Percentiles rank a stretch among this genome's conserved stretches.
These are phyloP conservation scores for Eubasilissa splendida DNA, from an alignment of 2,888 invertebrate genomes.

Conservation along the genomic window DNA sequence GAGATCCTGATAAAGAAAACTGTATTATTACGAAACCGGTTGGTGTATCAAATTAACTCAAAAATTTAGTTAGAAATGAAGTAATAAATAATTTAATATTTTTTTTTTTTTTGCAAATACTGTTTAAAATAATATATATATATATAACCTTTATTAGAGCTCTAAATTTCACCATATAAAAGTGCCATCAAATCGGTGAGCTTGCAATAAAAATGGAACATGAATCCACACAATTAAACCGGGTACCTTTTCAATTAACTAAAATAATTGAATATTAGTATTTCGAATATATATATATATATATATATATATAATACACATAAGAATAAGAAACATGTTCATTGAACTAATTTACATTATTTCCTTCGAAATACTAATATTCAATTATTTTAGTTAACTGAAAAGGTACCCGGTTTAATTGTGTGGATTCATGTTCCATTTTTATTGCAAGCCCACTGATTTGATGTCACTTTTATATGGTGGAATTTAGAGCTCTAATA, in stretches of 20 bases:
- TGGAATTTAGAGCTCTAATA: constrained; percentile 51
- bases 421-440: constrained; percentile 1
- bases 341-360: no score
- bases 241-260: constrained; percentile 13
- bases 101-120: no score
- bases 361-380: neutral
- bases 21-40: no score
- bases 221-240: constrained; percentile 4
- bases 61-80: no score
- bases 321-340: no score
- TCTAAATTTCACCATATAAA: constrained; percentile 52
- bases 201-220: constrained; percentile 35
- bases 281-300: no score
- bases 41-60: no score
- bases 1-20: no score
- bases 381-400: constrained; percentile 10
- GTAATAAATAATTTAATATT: no score
- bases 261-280: neutral
- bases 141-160: constrained; percentile 50
- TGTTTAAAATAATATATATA: no score
- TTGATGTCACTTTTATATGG: constrained; percentile 51
- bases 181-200: constrained; percentile 48
- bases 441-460: constrained; percentile 45
- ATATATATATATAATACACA: no score
- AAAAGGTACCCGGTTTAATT: constrained; percentile 16